phyloP scores from a whole-genome alignment of 1,140 invertebrate genomes.

The Penaeus japonicus region DNA sequence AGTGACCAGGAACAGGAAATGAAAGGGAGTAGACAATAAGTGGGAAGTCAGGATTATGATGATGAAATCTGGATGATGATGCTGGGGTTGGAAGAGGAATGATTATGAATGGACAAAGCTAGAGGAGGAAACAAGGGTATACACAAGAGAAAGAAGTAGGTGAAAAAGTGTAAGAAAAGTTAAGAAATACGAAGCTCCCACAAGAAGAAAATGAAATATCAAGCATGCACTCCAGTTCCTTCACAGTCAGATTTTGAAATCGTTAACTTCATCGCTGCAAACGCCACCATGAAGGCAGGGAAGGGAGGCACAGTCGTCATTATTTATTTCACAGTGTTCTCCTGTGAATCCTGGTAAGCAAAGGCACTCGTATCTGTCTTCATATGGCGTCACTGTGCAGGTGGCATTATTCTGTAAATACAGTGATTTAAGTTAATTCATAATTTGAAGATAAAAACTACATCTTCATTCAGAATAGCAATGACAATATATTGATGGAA shows the following conservation, averaged over 20 bases:
- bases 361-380: constrained; percentile 63
- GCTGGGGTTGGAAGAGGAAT: too few species aligned
- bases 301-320: constrained; percentile 60
- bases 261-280: constrained; percentile 66
- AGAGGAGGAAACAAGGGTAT: too few species aligned
- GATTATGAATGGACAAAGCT: too few species aligned
- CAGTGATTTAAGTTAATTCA: background rate
- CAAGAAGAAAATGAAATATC: background rate
- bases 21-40: too few species aligned
- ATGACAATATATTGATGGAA: too few species aligned
- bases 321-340: constrained; percentile 56
- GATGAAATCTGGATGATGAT: too few species aligned
- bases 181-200: background rate
- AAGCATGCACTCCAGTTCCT: constrained; percentile 66
- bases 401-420: constrained; percentile 62
- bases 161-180: too few species aligned
- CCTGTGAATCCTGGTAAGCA: constrained; percentile 63
- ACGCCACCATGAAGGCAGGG: constrained; percentile 69
- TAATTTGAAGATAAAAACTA: background rate
- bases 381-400: constrained; percentile 60
- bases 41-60: too few species aligned
- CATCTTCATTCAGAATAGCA: background rate
- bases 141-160: too few species aligned
- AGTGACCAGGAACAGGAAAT: too few species aligned
- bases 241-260: constrained; percentile 78